phyloP scores from a whole-genome alignment of 2,888 invertebrate genomes.

The Ormyrus rosae region DNA sequence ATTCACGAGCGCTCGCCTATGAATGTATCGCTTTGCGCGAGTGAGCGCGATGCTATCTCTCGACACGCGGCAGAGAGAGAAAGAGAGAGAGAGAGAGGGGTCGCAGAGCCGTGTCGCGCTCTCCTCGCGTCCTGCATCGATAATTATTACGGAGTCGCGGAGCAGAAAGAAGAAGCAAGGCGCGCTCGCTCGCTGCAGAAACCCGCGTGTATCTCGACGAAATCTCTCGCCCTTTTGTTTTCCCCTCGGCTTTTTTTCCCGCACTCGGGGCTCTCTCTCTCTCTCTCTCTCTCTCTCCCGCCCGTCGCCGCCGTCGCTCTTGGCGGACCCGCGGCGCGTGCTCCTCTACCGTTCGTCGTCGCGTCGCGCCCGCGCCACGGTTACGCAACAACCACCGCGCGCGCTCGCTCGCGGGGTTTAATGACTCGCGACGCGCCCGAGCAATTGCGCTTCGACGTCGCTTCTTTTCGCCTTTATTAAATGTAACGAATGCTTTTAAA shows the following conservation, averaged over 20 bases:
- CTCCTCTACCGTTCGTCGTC: neutral
- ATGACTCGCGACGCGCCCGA: conserved; percentile 30
- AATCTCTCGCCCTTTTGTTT: conserved; percentile 28
- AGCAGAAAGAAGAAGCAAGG: neutral
- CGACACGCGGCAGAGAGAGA: too few species aligned
- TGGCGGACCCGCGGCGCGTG: too few species aligned
- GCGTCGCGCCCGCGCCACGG: neutral
- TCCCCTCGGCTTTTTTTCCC: neutral
- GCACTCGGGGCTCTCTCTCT: neutral
- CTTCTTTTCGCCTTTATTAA: conserved; percentile 34
- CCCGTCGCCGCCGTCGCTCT: neutral
- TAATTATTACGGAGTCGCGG: conserved; percentile 33
- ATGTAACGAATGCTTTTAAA: conserved; percentile 26
- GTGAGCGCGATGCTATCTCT: conserved; percentile 12
- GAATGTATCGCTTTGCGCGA: conserved; percentile 34
- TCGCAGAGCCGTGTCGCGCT: neutral
- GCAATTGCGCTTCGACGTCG: conserved; percentile 26
- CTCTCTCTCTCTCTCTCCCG: too few species aligned
- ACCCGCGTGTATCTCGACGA: conserved; percentile 9
- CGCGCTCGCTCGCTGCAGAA: too few species aligned
- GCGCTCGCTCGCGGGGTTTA: neutral
- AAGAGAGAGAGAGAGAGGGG: too few species aligned
- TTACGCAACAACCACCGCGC: neutral
- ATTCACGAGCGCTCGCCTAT: conserved; percentile 23
- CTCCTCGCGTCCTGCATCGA: conserved; percentile 38